Evolutionary conservation across 2,797 vertebrate species (phyloP).

Genomic region (Notolabrus celidotus): DNA sequence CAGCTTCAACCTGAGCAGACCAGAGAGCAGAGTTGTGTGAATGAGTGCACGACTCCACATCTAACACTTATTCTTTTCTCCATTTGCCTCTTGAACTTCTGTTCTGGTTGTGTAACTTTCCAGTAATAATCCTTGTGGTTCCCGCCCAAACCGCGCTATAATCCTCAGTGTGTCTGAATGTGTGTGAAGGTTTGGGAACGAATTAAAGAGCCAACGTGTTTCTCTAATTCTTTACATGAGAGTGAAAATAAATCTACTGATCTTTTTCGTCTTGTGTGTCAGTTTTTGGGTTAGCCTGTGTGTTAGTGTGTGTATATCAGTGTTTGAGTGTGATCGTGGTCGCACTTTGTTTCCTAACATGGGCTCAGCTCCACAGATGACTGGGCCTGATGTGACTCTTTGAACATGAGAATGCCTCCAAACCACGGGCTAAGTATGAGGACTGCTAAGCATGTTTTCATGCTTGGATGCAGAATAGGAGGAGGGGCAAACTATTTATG

Average conservation of each 20-base stretch:
- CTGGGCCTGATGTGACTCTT: conserved; percentile 53
- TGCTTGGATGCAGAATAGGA: conserved; percentile 18
- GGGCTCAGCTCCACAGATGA: conserved; percentile 57
- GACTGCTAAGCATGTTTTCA: conserved; percentile 50
- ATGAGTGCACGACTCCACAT: neutral
- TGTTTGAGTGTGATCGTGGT: conserved; percentile 27
- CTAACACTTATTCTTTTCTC: conserved; percentile 29
- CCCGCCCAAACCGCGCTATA: conserved; percentile 57
- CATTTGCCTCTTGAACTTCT: conserved; percentile 48
- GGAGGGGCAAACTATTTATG: neutral
- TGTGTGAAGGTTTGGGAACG: conserved; percentile 15
- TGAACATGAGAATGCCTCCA: conserved; percentile 63
- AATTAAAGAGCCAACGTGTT: conserved; percentile 4
- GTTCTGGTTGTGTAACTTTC: conserved; percentile 73
- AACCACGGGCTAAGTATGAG: conserved; percentile 34
- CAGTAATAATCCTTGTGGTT: conserved; percentile 74
- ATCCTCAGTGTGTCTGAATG: conserved; percentile 42
- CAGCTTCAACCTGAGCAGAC: conserved; percentile 30
- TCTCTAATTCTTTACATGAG: conserved; percentile 17
- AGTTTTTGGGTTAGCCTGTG: neutral
- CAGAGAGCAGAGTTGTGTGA: conserved; percentile 4
- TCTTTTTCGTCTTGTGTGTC: conserved; percentile 25
- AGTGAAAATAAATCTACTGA: conserved; percentile 3
- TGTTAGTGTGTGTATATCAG: neutral
- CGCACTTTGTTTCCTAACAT: conserved; percentile 65